Percentiles rank a stretch among this genome's conserved stretches.
Evolutionary conservation across 2,113 vertebrate genomes (phyloP).

Genomic region (Corythaixoides concolor): DNA sequence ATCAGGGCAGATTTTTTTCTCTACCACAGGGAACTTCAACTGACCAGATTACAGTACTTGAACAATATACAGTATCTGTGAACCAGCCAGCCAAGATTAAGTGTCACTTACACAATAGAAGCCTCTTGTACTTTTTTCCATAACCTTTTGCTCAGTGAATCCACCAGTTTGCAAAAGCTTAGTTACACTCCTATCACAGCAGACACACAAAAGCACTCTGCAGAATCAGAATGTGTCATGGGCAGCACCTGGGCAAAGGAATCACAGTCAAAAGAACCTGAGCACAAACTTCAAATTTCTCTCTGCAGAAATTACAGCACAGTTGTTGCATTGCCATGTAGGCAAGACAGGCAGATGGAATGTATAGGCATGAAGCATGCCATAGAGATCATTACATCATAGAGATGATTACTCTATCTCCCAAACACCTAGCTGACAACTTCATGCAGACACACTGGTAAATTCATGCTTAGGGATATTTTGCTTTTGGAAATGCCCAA

Average conservation of each 20-base stretch:
- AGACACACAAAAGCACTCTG: not conserved
- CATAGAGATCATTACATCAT: too few relatives aligned
- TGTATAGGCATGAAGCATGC: not conserved
- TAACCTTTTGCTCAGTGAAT: not conserved
- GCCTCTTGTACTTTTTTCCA: not conserved
- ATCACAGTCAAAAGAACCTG: not conserved
- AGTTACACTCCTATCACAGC: not conserved
- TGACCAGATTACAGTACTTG: not conserved
- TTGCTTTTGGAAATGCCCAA: not conserved
- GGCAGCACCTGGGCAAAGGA: not conserved
- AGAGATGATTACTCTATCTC: not conserved
- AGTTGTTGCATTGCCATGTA: not conserved
- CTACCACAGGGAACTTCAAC: not conserved
- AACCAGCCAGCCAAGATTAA: not conserved
- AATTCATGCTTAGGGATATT: not conserved
- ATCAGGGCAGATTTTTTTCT: not conserved
- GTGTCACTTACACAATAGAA: not conserved
- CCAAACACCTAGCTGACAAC: not conserved
- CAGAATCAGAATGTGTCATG: too few relatives aligned
- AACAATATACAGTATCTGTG: not conserved
- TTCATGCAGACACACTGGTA: not conserved
- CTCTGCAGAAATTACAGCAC: not conserved
- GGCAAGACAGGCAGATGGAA: not conserved
- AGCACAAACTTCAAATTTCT: not conserved
- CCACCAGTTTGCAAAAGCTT: not conserved